These are phyloP conservation scores for Empidonax alnorum DNA, from an alignment of 2,113 vertebrate species.

Conservation along the genomic window DNA sequence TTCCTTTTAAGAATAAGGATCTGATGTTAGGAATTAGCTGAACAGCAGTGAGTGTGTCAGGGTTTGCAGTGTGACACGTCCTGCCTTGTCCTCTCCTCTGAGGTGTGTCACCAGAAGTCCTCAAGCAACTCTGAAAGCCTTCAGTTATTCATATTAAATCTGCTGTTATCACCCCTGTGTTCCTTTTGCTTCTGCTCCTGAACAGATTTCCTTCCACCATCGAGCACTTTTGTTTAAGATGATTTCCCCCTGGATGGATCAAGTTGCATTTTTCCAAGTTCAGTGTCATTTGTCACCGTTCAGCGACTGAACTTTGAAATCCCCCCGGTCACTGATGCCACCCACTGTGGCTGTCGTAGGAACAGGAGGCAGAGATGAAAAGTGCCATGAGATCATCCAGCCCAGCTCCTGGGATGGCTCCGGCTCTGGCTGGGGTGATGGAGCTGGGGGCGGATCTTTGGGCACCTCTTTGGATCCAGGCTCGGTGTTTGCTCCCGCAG, in stretches of 20 bases:
- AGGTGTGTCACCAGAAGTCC: background rate
- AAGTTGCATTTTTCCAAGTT: background rate
- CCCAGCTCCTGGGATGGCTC: background rate
- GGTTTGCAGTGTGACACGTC: background rate
- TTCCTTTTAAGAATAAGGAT: background rate
- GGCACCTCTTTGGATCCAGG: background rate
- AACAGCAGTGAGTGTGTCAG: background rate
- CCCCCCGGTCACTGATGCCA: background rate
- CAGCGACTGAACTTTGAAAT: slow-evolving; percentile 8
- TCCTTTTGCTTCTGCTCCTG: background rate
- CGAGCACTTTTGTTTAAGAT: background rate
- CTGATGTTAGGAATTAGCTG: background rate
- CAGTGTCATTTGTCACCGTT: background rate
- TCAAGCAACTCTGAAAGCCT: background rate
- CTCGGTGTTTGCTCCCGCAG: background rate
- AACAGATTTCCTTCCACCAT: background rate
- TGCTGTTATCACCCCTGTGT: background rate
- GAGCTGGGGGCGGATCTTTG: background rate
- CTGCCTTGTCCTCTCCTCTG: background rate
- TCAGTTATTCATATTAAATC: background rate
- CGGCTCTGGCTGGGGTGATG: background rate
- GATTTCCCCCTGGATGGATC: background rate
- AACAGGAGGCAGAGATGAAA: background rate
- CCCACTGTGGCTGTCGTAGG: background rate
- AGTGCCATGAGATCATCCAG: background rate